Percentiles rank a stretch among this genome's conserved stretches.
Evolutionary conservation across 2,888 invertebrate genomes (phyloP).

Genomic region (Chromoteleia sp.): DNA sequence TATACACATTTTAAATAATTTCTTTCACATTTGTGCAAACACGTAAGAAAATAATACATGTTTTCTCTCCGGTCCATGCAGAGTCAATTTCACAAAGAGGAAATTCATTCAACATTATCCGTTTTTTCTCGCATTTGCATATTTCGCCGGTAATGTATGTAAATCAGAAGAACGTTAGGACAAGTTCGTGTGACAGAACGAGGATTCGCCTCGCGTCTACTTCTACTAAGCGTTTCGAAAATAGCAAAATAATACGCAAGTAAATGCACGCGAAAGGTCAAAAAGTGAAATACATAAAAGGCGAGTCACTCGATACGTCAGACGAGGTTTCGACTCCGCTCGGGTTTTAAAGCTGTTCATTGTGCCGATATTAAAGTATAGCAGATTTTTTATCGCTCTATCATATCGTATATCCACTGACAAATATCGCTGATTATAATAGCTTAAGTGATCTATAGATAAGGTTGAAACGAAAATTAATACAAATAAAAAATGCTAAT

Average conservation of each 20-base stretch:
- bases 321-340: conserved; percentile 28
- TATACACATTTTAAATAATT: too few species aligned
- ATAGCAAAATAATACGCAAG: conserved; percentile 54
- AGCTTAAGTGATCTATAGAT: conserved; percentile 19
- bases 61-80: conserved; percentile 10
- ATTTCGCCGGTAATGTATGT: conserved; percentile 42
- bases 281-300: conserved; percentile 56
- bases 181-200: conserved; percentile 20
- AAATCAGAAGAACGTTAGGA: conserved; percentile 45
- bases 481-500: not conserved
- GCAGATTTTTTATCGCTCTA: conserved; percentile 17
- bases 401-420: conserved; percentile 1
- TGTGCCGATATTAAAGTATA: conserved; percentile 17
- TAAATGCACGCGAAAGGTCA: conserved; percentile 56
- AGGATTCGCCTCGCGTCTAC: conserved; percentile 20
- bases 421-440: conserved; percentile 11
- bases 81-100: conserved; percentile 41
- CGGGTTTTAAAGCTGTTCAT: conserved; percentile 14
- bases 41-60: too few species aligned
- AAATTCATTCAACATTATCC: conserved; percentile 45
- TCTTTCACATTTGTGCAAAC: too few species aligned
- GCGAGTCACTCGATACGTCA: conserved; percentile 43
- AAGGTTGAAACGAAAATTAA: not conserved
- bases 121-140: conserved; percentile 42
- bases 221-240: conserved; percentile 38